Conservation (phyloP, 2,797 vertebrate genomes). For the Notoglanidium macrostoma region DNA sequence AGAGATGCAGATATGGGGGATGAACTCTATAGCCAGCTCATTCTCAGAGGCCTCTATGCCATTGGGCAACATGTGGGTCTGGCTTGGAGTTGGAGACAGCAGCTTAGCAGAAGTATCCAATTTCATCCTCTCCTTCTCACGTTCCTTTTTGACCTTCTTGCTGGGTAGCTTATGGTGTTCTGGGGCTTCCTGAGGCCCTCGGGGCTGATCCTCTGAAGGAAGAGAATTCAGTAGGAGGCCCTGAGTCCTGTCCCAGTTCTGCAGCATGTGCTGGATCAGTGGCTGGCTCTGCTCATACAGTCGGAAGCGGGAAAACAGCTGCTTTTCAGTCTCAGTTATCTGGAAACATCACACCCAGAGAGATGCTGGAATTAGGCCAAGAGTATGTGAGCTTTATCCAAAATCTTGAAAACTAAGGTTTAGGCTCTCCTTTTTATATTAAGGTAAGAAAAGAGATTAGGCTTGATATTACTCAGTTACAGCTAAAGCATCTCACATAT, state of each 20-base stretch:
- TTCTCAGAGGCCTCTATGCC: slow-evolving; percentile 53
- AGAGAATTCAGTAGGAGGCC: slow-evolving; percentile 65
- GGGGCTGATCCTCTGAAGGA: slow-evolving; percentile 58
- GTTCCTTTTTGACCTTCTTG: slow-evolving; percentile 74
- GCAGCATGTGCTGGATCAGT: slow-evolving; percentile 71
- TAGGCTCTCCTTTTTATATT: not conserved
- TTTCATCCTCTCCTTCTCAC: slow-evolving; percentile 68
- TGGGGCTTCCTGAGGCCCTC: slow-evolving; percentile 60
- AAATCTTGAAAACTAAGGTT: not conserved
- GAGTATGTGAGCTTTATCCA: not conserved
- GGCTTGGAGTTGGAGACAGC: slow-evolving; percentile 55
- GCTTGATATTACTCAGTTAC: not conserved
- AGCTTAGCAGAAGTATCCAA: slow-evolving; percentile 53
- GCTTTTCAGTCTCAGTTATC: slow-evolving; percentile 62
- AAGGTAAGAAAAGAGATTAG: too few relatives aligned
- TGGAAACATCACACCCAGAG: slow-evolving; percentile 11
- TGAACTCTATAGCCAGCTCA: slow-evolving; percentile 53
- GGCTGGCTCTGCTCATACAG: slow-evolving; percentile 74
- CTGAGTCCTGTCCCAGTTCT: slow-evolving; percentile 81
- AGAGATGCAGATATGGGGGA: slow-evolving; percentile 79
- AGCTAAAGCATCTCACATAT: not conserved
- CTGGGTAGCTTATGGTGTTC: slow-evolving; percentile 65
- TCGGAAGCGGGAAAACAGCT: slow-evolving; percentile 72
- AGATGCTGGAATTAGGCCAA: not conserved
- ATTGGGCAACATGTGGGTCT: slow-evolving; percentile 26